Evolutionary conservation across 2,888 invertebrate species (phyloP).

Genomic region (Drosophila colorata): DNA sequence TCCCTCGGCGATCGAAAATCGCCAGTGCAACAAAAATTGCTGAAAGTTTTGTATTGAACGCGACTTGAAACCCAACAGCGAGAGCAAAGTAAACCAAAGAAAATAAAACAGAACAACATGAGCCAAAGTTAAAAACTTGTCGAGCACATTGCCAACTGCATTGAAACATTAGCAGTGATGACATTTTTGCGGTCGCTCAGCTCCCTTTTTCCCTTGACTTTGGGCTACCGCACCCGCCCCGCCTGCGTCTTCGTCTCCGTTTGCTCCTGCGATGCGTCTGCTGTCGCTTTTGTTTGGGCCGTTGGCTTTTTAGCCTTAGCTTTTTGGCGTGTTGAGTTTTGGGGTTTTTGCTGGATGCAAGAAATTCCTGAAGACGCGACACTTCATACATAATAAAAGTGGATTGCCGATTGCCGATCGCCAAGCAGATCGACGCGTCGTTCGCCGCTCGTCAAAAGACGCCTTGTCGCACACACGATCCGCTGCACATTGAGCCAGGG

Average conservation of each 20-base stretch:
- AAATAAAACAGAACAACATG: slow-evolving; percentile 51
- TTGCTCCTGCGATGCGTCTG: slow-evolving; percentile 58
- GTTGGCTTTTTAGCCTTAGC: slow-evolving; percentile 41
- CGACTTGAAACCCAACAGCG: slow-evolving; percentile 58
- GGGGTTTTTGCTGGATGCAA: slow-evolving; percentile 35
- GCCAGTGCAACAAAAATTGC: slow-evolving; percentile 55
- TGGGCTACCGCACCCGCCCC: slow-evolving; percentile 25
- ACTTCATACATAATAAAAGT: slow-evolving; percentile 81
- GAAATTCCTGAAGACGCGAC: slow-evolving; percentile 76
- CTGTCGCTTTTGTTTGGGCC: slow-evolving; percentile 35
- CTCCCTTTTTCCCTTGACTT: not conserved
- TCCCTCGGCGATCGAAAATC: slow-evolving; percentile 63
- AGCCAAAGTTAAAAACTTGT: slow-evolving; percentile 52
- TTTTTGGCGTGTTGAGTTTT: slow-evolving; percentile 33
- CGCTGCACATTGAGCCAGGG: slow-evolving; percentile 45
- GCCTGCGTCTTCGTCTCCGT: not conserved
- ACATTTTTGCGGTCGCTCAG: slow-evolving; percentile 82
- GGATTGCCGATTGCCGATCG: slow-evolving; percentile 44
- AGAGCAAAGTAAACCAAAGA: slow-evolving; percentile 8
- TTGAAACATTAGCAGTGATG: slow-evolving; percentile 84
- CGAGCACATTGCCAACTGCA: slow-evolving; percentile 68
- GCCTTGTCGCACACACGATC: slow-evolving; percentile 43
- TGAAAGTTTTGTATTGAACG: slow-evolving; percentile 69
- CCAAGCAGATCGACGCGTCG: slow-evolving; percentile 8
- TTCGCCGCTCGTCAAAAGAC: slow-evolving; percentile 45